Evolutionary conservation across 2,113 vertebrate species (phyloP).

Genomic region (Chroicocephalus ridibundus): DNA sequence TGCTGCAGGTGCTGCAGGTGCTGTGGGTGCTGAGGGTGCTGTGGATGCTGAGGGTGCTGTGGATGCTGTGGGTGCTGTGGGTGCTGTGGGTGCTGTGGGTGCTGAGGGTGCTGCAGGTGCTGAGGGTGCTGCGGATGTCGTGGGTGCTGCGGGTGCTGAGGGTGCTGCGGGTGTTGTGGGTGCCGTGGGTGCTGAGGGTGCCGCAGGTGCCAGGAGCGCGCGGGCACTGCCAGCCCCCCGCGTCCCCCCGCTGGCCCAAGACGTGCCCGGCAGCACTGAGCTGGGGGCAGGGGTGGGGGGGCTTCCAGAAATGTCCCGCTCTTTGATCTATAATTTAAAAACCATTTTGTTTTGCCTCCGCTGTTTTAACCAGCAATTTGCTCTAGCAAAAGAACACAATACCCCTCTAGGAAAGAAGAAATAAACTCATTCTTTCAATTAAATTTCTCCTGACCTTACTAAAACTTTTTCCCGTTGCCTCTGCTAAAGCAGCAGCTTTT

Average conservation of each 20-base stretch:
- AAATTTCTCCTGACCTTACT: constrained; percentile 46
- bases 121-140: too few species aligned
- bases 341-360: constrained; percentile 23
- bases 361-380: neutral
- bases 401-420: constrained; percentile 29
- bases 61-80: neutral
- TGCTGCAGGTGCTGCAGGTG: neutral
- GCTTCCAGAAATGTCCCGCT: neutral
- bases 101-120: too few species aligned
- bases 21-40: too few species aligned
- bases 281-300: neutral
- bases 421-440: constrained; percentile 22
- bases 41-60: neutral
- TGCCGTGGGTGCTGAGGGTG: neutral
- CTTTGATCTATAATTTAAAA: constrained; percentile 35
- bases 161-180: too few species aligned
- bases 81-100: too few species aligned
- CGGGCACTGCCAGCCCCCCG: neutral
- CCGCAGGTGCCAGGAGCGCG: neutral
- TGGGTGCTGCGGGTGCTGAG: too few species aligned
- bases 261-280: neutral
- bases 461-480: constrained; percentile 5
- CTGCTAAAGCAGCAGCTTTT: constrained; percentile 11
- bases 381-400: neutral
- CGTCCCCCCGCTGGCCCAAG: neutral